Conservation (phyloP, 2,113 vertebrate species). For the Rattus norvegicus region DNA sequence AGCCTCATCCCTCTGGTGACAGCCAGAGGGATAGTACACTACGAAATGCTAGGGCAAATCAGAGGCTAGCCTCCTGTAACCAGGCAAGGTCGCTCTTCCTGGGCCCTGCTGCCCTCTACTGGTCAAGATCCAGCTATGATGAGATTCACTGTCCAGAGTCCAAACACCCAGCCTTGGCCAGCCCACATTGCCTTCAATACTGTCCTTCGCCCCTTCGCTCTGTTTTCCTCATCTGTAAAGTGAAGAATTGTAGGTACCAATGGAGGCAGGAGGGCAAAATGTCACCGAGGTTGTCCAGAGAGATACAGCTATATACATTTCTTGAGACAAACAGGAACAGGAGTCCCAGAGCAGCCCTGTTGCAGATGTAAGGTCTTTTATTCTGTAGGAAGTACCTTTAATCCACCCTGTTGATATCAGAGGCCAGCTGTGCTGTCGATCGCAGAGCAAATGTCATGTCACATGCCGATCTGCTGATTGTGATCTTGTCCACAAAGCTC, state of each 20-base stretch:
- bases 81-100: not conserved
- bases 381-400: not conserved
- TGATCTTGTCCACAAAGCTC: not conserved
- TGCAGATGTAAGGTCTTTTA: not conserved
- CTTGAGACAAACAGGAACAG: not conserved
- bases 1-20: not conserved
- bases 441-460: too few species aligned
- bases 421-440: not conserved
- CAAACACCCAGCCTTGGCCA: not conserved
- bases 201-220: not conserved
- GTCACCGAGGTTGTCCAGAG: not conserved
- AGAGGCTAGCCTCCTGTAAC: too few species aligned
- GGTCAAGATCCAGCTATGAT: not conserved
- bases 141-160: not conserved
- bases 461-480: not conserved
- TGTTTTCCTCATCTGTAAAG: not conserved
- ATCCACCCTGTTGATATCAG: not conserved
- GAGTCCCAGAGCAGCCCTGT: not conserved
- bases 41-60: not conserved
- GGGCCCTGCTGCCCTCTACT: constrained; percentile 78
- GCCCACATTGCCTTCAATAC: not conserved
- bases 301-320: not conserved
- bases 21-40: too few species aligned
- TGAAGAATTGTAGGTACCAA: not conserved
- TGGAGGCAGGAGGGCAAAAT: not conserved